Evolutionary conservation across 2,797 vertebrate species (phyloP).

Genomic region (Microchirus variegatus): DNA sequence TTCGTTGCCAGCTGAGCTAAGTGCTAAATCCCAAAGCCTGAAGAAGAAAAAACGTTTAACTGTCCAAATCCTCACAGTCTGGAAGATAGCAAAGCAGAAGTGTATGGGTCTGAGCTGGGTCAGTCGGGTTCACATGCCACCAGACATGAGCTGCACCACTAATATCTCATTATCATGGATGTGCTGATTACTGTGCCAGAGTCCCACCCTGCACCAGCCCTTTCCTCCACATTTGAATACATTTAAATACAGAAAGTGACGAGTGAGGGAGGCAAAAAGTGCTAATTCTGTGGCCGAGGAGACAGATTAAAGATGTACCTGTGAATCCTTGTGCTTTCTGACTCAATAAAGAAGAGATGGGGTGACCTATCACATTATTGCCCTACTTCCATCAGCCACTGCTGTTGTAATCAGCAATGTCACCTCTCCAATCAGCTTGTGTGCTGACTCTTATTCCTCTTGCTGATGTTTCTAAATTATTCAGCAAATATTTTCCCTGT

Average conservation of each 20-base stretch:
- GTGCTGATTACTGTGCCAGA: slow-evolving; percentile 66
- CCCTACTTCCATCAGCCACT: slow-evolving; percentile 21
- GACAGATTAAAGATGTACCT: slow-evolving; percentile 61
- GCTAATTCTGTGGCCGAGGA: slow-evolving; percentile 60
- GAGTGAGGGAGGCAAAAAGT: slow-evolving; percentile 31
- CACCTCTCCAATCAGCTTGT: slow-evolving; percentile 40
- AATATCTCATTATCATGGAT: slow-evolving; percentile 72
- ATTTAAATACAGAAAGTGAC: slow-evolving; percentile 67
- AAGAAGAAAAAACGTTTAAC: neutral
- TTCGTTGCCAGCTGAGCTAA: neutral
- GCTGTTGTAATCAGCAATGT: slow-evolving; percentile 51
- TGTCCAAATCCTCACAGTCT: too few relatives aligned
- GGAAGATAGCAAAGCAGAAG: slow-evolving; percentile 17
- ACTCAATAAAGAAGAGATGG: slow-evolving; percentile 43
- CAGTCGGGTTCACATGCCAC: slow-evolving; percentile 30
- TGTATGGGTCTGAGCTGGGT: slow-evolving; percentile 12
- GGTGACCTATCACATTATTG: slow-evolving; percentile 38
- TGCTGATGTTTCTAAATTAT: slow-evolving; percentile 55
- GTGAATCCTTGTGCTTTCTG: slow-evolving; percentile 23
- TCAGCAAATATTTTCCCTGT: slow-evolving; percentile 51
- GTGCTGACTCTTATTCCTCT: slow-evolving; percentile 3
- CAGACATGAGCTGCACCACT: slow-evolving; percentile 37
- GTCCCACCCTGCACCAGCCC: slow-evolving; percentile 56
- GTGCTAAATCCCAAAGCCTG: neutral
- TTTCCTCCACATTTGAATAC: slow-evolving; percentile 70